Conservation (phyloP, 2,797 vertebrate species). For the Diplodus puntazzo region DNA sequence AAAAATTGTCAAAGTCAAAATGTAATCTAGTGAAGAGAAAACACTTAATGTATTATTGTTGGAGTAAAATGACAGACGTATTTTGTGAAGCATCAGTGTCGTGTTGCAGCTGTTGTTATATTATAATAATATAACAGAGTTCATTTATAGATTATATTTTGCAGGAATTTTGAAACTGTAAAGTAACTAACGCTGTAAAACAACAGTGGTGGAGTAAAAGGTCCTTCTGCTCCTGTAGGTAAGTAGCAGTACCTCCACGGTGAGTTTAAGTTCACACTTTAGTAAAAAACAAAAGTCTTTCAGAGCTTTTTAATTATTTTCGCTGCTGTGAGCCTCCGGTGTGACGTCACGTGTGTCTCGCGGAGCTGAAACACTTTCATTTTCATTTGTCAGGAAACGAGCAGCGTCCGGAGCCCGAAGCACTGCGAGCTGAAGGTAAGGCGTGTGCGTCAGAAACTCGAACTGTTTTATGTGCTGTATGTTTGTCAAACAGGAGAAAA, state of each 20-base stretch:
- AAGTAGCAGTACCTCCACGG: not conserved
- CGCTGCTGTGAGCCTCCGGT: too few species aligned
- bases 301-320: not conserved
- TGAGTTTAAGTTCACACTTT: not conserved
- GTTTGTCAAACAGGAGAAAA: not conserved
- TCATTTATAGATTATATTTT: not conserved
- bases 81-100: not conserved
- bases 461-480: not conserved
- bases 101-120: too few species aligned
- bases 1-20: not conserved
- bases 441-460: not conserved
- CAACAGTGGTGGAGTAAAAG: too few species aligned
- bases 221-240: not conserved
- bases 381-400: constrained; percentile 55
- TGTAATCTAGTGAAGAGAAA: not conserved
- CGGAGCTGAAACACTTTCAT: constrained; percentile 30
- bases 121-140: not conserved
- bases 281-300: not conserved
- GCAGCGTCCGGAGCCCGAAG: fast-evolving
- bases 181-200: not conserved
- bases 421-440: not conserved
- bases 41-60: not conserved
- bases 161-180: not conserved
- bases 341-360: constrained; percentile 1
- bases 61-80: not conserved